These are phyloP conservation scores for zebrafish (Danio rerio) DNA, from an alignment of 2,113 vertebrate species.

Conservation along the genomic window DNA sequence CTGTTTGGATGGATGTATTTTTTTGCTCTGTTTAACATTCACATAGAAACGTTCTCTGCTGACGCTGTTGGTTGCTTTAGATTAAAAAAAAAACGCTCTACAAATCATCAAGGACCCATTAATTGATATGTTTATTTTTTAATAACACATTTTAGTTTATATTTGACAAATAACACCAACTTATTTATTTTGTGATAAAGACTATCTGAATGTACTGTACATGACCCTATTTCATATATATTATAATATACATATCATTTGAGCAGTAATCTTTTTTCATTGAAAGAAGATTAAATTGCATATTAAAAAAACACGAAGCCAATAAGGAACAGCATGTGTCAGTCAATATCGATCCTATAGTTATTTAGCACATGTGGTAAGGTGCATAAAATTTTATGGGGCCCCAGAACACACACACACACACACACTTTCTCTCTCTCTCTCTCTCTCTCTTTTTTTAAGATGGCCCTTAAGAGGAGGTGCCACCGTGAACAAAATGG, in stretches of 20 bases:
- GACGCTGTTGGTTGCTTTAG: neutral
- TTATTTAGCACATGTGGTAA: conserved; percentile 20
- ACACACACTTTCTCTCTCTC: too few relatives aligned
- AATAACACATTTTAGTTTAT: too few relatives aligned
- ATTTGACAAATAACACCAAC: too few relatives aligned
- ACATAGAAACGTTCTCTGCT: neutral
- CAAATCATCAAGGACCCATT: too few relatives aligned
- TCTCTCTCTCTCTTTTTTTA: neutral
- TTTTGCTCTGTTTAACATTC: conserved; percentile 3
- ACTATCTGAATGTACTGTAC: too few relatives aligned
- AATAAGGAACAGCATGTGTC: neutral
- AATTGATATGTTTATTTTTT: too few relatives aligned
- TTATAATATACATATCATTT: too few relatives aligned
- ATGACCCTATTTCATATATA: too few relatives aligned
- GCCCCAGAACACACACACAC: too few relatives aligned
- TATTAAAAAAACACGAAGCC: neutral
- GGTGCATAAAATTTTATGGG: conserved; percentile 25
- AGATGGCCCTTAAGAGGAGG: conserved; percentile 25
- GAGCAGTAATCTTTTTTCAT: too few relatives aligned
- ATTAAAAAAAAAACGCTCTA: neutral
- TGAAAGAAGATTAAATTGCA: too few relatives aligned
- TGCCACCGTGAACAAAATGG: conserved; percentile 47
- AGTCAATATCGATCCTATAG: neutral
- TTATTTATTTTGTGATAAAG: too few relatives aligned
- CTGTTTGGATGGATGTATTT: neutral